Evolutionary conservation across 2,797 vertebrate species (phyloP), one percentile per base, ranked within the genome.

Genomic region (Myripristis murdjan): DNA sequence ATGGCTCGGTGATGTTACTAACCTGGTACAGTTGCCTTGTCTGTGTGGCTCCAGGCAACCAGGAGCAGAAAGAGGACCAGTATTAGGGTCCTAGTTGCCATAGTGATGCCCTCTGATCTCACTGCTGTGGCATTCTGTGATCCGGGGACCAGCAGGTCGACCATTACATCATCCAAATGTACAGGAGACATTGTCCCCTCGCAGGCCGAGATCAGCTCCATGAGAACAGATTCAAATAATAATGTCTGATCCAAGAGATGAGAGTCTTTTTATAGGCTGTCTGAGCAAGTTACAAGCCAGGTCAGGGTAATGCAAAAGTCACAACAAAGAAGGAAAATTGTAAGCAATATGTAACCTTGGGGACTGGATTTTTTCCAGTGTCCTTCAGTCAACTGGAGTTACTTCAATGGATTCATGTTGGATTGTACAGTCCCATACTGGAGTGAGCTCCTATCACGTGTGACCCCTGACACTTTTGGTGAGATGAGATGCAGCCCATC

Each of bases 11-110:
- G 5, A 33, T 11, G 23, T 14, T 24, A 70, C 91, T 87, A 87
- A 98, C 98, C 98, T 93, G 98, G 97, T 52, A 96, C 77, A 1
- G 90, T 82, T 2, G 93, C 93, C 39, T 93, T 94, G 33, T 93
- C 93, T 2, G 84, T 85, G 0, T 93, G 93, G 41, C 84, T 96
- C 97, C 96, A 95, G 5, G 95, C 76, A 0, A 94, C 77, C 60
- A 98, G 70, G n/a, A 99, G 91, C 73, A 97, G 77, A 57, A 93
- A 94, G 28, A 94, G 48, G 9, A 97, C 75, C 61, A 97, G 73
- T 37, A 97, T 81, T 0, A 99, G 72, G 0, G 92, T 88, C 48
- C 95, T 88, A 0, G 93, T 94, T 47, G 94, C 92, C 39, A 84
- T 15, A 0, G 94, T 91, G 75, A 94, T 26, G 0, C 55, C 82